Base-by-base conservation (phyloP, 2,888 invertebrate genomes). In the Caenorhabditis sp. region DNA sequence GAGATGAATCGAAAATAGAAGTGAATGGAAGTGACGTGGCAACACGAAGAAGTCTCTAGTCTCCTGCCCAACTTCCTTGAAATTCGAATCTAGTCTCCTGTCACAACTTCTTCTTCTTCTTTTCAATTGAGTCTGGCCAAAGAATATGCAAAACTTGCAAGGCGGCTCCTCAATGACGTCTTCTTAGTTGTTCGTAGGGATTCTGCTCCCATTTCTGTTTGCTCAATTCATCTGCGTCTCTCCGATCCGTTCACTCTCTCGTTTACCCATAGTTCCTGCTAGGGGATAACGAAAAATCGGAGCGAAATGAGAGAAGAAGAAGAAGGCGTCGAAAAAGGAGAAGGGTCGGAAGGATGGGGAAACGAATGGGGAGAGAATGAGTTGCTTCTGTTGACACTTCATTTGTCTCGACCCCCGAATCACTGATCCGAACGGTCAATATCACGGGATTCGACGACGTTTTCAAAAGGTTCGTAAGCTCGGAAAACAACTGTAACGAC, bases 121-220 rank as follows among this genome's bases (percentile, higher is more conserved):
- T 58, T 22, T n/a, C n/a, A n/a, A n/a, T n/a, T n/a, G n/a, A n/a
- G n/a, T n/a, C n/a, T 35, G 68, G 52, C 45, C 68, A 68, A 68
- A 58, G 68, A 68, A 68, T 68, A 59, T 68, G 68, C 68, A 68
- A 59, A 68, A 68, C 41, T 41, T 41, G 26, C n/a, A n/a, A n/a
- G n/a, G n/a, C n/a, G n/a, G n/a, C 24, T 13, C 6, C 48, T 59
- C 41, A 20, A 39, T 68, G 68, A 68, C 68, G 68, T 68, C 50
- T 52, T 39, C 35, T 35, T n/a, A n/a, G n/a, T n/a, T 9, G 6
- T 30, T 30, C 30, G 24, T 27, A n/a, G 6, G 9, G 5, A 17
- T 30, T 48, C 27, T 17, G 17, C 48, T n/a, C 11, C n/a, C n/a
- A 4, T 13, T 37, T 4, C 27, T 48, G 48, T 48, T 48, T 48